Evolutionary conservation across 2,113 vertebrate species (phyloP).

Genomic region (Catharus fuscescens): DNA sequence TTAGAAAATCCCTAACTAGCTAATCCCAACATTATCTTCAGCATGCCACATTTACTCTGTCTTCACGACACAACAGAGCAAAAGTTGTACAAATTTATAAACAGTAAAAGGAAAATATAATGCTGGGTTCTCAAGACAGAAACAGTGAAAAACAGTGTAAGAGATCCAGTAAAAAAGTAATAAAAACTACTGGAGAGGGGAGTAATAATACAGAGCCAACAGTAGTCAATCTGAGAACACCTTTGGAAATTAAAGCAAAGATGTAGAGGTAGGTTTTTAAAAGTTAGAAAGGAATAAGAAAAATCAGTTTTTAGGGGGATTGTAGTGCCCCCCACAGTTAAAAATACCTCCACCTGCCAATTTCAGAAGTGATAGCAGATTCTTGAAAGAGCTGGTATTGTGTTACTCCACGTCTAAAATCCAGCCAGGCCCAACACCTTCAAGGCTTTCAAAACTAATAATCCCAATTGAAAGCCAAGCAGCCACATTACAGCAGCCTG

Average conservation of each 20-base stretch:
- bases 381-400: constrained; percentile 4
- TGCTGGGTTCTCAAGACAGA: not conserved
- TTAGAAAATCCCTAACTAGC: not conserved
- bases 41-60: not conserved
- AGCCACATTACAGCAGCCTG: not conserved
- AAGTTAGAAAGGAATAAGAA: constrained; percentile 1
- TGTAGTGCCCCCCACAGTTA: not conserved
- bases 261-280: not conserved
- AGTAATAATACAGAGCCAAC: not conserved
- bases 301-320: not conserved
- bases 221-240: constrained; percentile 51
- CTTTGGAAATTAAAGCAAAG: constrained; percentile 48
- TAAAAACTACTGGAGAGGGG: not conserved
- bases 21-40: not conserved
- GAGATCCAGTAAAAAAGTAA: not conserved
- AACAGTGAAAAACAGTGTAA: not conserved
- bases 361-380: constrained; percentile 23
- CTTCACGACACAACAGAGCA: not conserved
- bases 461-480: not conserved
- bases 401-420: not conserved
- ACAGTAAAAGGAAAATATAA: not conserved
- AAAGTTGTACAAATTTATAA: not conserved
- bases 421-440: constrained; percentile 12
- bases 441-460: constrained; percentile 15
- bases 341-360: constrained; percentile 5